Conservation (phyloP, 1,140 invertebrate genomes). For the Drosophila ercepeae region DNA sequence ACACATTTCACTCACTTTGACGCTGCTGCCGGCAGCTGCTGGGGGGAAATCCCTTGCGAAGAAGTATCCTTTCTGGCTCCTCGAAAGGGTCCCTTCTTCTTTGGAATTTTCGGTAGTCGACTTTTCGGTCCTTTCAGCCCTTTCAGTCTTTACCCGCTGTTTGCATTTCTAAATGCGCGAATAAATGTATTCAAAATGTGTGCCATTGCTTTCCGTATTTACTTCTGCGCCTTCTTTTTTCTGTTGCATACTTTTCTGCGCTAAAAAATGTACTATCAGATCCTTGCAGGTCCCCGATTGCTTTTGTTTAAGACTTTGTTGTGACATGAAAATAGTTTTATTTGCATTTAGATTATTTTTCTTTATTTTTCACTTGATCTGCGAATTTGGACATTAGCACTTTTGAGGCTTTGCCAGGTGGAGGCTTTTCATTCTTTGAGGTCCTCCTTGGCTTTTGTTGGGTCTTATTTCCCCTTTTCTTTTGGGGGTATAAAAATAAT, state of each 20-base stretch:
- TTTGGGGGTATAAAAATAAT: slow-evolving; percentile 30
- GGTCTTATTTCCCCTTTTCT: neutral
- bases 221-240: slow-evolving; percentile 18
- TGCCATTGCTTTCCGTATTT: slow-evolving; percentile 44
- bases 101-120: slow-evolving; percentile 15
- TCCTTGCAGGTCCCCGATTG: slow-evolving; percentile 8
- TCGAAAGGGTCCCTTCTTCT: slow-evolving; percentile 22
- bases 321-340: slow-evolving; percentile 64
- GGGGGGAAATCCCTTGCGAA: slow-evolving; percentile 26
- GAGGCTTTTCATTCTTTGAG: slow-evolving; percentile 7
- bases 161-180: slow-evolving; percentile 68
- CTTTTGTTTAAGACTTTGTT: slow-evolving; percentile 51
- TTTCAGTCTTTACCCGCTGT: slow-evolving; percentile 40
- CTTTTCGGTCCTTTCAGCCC: slow-evolving; percentile 15
- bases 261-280: slow-evolving; percentile 39
- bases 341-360: slow-evolving; percentile 79
- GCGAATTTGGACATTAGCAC: slow-evolving; percentile 23
- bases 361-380: slow-evolving; percentile 31
- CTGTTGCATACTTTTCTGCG: slow-evolving; percentile 25
- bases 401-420: slow-evolving; percentile 32
- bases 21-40: slow-evolving; percentile 10
- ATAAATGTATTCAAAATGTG: slow-evolving; percentile 60
- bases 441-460: slow-evolving; percentile 9
- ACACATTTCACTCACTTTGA: slow-evolving; percentile 55
- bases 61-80: slow-evolving; percentile 44